These are phyloP conservation scores for Chaenodraco wilsoni DNA, from an alignment of 2,797 vertebrate species.

Conservation along the genomic window DNA sequence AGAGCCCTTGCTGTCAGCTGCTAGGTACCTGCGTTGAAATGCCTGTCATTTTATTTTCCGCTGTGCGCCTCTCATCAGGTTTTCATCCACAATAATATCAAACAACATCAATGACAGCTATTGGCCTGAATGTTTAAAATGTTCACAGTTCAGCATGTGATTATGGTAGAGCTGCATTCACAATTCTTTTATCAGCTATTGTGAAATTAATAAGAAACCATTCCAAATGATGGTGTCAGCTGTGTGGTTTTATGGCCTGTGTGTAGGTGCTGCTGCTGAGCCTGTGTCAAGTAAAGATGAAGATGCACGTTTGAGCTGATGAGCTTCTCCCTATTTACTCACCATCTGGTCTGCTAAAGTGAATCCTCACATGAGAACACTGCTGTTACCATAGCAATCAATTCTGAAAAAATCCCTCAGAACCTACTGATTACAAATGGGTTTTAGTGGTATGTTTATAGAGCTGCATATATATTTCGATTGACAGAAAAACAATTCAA, in stretches of 20 bases:
- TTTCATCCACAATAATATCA: slow-evolving; percentile 10
- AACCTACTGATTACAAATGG: not conserved
- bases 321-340: slow-evolving; percentile 18
- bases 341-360: slow-evolving; percentile 13
- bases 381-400: slow-evolving; percentile 12
- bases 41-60: slow-evolving; percentile 11
- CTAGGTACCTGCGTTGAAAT: not conserved
- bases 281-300: slow-evolving; percentile 3
- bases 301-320: slow-evolving; percentile 2
- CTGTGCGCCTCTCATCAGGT: slow-evolving; percentile 1
- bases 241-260: not conserved
- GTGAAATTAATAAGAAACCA: not conserved
- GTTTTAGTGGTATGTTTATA: not conserved
- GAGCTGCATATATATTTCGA: no score
- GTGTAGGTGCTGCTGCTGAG: slow-evolving; percentile 6
- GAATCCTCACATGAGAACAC: slow-evolving; percentile 8
- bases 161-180: not conserved
- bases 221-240: not conserved
- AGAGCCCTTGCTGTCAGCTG: slow-evolving; percentile 30
- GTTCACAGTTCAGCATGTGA: no score
- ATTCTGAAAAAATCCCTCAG: not conserved
- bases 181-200: not conserved
- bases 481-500: no score
- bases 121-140: not conserved
- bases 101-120: not conserved